Conservation (phyloP, 2,888 invertebrate genomes). For the Tortrix viridana region DNA sequence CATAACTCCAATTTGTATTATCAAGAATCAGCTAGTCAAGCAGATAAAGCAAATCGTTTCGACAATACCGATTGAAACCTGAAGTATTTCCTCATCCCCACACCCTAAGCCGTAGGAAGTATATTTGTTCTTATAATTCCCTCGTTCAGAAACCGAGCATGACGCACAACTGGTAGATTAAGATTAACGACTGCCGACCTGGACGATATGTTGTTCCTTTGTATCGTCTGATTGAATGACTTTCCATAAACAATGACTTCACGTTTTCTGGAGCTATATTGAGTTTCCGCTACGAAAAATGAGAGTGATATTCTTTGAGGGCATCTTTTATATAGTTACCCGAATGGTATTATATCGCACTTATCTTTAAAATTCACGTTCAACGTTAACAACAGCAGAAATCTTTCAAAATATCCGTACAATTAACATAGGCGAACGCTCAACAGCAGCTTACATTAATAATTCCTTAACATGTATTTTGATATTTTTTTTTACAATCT, state of each 20-base stretch:
- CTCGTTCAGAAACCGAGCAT: conserved; percentile 32
- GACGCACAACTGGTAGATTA: conserved; percentile 40
- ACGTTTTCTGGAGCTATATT: conserved; percentile 54
- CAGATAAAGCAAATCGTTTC: too few species aligned
- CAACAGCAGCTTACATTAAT: too few species aligned
- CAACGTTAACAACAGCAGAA: too few species aligned
- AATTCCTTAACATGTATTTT: too few species aligned
- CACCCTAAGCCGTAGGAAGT: conserved; percentile 6
- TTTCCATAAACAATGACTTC: conserved; percentile 57
- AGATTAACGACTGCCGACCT: conserved; percentile 40
- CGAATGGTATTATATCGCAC: conserved; percentile 6
- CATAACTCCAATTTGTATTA: too few species aligned
- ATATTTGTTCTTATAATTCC: conserved; percentile 33
- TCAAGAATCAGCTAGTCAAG: too few species aligned
- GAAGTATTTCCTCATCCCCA: background rate
- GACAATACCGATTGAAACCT: too few species aligned
- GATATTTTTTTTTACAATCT: too few species aligned
- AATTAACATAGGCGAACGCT: too few species aligned
- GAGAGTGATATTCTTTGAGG: conserved; percentile 47
- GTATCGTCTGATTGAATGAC: conserved; percentile 41
- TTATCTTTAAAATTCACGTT: conserved; percentile 3
- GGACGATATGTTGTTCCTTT: conserved; percentile 40
- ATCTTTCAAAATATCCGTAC: too few species aligned
- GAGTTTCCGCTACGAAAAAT: conserved; percentile 53
- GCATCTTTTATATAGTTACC: conserved; percentile 23